A percentile compares a stretch with the other conserved stretches of the same genome.
Evolutionary conservation across 2,797 vertebrate species (phyloP).

Genomic region (Acanthurus lineatus): DNA sequence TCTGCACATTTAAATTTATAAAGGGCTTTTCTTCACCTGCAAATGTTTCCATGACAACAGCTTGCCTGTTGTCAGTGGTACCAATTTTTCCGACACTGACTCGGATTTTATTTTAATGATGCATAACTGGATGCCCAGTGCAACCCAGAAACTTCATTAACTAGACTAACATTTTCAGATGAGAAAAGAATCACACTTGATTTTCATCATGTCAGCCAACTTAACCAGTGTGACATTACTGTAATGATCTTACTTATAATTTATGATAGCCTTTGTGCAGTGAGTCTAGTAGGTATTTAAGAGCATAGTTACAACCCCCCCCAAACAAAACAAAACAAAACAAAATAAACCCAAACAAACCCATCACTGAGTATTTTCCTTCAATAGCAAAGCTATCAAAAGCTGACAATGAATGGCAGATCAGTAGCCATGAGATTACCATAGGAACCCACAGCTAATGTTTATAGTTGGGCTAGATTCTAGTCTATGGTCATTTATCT

Average conservation of each 20-base stretch:
- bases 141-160: conserved; percentile 7
- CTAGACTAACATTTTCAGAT: not conserved
- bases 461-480: conserved; percentile 34
- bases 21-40: conserved; percentile 20
- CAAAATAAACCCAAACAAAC: not conserved
- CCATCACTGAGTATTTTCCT: conserved; percentile 22
- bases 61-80: conserved; percentile 15
- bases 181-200: conserved; percentile 2
- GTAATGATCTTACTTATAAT: conserved; percentile 4
- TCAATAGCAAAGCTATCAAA: conserved; percentile 24
- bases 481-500: conserved; percentile 35
- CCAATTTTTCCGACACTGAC: conserved; percentile 10
- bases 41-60: conserved; percentile 73
- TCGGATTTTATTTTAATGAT: conserved; percentile 16
- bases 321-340: not conserved
- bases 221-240: conserved; percentile 13
- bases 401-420: conserved; percentile 19
- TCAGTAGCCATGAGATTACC: conserved; percentile 70
- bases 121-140: conserved; percentile 4
- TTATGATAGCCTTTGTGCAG: conserved; percentile 1
- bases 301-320: conserved; percentile 5
- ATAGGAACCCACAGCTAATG: conserved; percentile 74
- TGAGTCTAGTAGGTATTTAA: conserved; percentile 27
- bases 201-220: not conserved
- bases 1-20: conserved; percentile 37